A percentile compares a stretch with the other conserved stretches of the same genome.
phyloP scores from a whole-genome alignment of 2,797 vertebrate genomes.

The Momotus momota region DNA sequence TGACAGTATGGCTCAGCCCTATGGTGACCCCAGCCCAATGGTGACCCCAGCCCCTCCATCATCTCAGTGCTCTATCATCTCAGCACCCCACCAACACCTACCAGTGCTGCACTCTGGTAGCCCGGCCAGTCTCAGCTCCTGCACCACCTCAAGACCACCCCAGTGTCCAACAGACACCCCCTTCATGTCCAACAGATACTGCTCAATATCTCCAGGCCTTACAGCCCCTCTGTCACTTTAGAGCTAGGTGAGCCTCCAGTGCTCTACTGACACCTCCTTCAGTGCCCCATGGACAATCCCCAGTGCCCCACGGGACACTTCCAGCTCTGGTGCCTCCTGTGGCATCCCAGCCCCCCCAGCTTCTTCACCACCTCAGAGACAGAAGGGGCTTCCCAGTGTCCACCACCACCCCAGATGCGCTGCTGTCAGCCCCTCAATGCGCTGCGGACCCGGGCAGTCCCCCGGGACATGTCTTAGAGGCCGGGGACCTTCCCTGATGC shows the following conservation, averaged over 20 bases:
- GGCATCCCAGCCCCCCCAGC: not conserved
- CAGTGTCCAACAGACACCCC: not conserved
- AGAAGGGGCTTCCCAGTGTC: not conserved
- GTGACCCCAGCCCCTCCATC: not conserved
- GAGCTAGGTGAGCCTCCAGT: not conserved
- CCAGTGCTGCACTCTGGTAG: not conserved
- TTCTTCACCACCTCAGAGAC: not conserved
- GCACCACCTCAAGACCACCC: too few species aligned
- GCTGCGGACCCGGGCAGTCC: not conserved
- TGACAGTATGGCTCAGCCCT: too few species aligned
- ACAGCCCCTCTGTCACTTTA: not conserved
- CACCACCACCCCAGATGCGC: not conserved
- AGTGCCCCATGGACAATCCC: not conserved
- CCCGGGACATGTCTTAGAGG: rapidly evolving
- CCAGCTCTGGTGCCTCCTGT: too few species aligned
- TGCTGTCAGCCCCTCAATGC: not conserved
- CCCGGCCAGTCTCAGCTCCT: not conserved
- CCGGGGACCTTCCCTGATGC: rapidly evolving
- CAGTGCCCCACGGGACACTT: not conserved
- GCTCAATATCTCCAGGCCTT: not conserved
- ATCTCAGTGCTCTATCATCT: too few species aligned
- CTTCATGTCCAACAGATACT: not conserved
- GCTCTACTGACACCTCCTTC: too few species aligned
- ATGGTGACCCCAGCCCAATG: not conserved
- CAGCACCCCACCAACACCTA: not conserved